Evolutionary conservation across 2,888 invertebrate genomes (phyloP).

Genomic region (Andrena dorsata): DNA sequence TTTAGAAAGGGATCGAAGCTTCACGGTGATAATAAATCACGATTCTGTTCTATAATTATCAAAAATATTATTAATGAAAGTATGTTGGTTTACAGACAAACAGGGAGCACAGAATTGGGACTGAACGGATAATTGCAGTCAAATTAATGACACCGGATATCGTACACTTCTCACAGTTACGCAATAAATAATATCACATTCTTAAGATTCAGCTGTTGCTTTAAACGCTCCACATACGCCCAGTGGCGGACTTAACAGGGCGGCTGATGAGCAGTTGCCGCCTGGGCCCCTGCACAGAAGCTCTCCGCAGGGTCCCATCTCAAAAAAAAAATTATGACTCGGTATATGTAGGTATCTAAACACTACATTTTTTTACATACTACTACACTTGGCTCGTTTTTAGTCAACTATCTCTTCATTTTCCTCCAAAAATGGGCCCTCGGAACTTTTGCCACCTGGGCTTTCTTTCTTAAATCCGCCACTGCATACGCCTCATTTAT

Average conservation of each 20-base stretch:
- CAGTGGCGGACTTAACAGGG: too few relatives aligned
- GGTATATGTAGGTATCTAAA: too few relatives aligned
- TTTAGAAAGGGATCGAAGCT: neutral
- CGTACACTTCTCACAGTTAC: slow-evolving; percentile 23
- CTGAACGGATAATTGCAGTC: slow-evolving; percentile 23
- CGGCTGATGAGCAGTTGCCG: too few relatives aligned
- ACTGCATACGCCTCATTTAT: neutral
- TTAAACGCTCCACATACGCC: neutral
- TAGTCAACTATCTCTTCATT: too few relatives aligned
- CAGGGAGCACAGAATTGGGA: neutral
- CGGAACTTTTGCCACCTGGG: too few relatives aligned
- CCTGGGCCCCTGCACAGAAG: too few relatives aligned
- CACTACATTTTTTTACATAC: too few relatives aligned
- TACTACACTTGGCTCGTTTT: too few relatives aligned
- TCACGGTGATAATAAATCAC: neutral
- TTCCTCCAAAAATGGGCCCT: too few relatives aligned
- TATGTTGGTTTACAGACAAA: slow-evolving; percentile 47
- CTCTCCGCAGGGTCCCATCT: too few relatives aligned
- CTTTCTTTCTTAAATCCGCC: too few relatives aligned
- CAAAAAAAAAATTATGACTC: too few relatives aligned
- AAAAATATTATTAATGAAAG: slow-evolving; percentile 60
- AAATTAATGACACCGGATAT: slow-evolving; percentile 23
- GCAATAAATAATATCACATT: slow-evolving; percentile 63
- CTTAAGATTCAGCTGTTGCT: slow-evolving; percentile 18
- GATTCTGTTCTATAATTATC: slow-evolving; percentile 41